Percentiles rank a stretch among this genome's conserved stretches.
Conservation (phyloP, 2,888 invertebrate species). For the Aromia moschata region DNA sequence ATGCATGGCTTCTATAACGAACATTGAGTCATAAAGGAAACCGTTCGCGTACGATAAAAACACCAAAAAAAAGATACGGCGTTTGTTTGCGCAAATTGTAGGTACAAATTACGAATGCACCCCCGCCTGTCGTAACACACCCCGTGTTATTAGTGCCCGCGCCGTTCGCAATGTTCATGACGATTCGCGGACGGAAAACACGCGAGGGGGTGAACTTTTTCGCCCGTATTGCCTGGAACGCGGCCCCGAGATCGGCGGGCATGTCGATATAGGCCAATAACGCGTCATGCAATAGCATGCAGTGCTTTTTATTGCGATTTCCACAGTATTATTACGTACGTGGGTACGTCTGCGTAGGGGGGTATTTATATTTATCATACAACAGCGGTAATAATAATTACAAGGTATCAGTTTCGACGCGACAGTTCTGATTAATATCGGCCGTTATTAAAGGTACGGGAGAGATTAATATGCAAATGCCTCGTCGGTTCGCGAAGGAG, state of each 20-base stretch:
- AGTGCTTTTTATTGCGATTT: conserved; percentile 9
- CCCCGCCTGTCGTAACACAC: conserved; percentile 13
- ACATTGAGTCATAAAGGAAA: conserved; percentile 25
- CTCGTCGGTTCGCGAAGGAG: neutral
- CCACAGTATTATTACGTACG: conserved; percentile 14
- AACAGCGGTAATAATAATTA: conserved; percentile 12
- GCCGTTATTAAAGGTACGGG: neutral
- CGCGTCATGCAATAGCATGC: conserved; percentile 18
- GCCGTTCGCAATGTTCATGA: conserved; percentile 32
- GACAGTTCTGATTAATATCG: conserved; percentile 2
- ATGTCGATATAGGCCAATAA: conserved; percentile 23
- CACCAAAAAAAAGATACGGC: conserved; percentile 13
- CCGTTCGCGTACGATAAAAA: conserved; percentile 11
- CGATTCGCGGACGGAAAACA: conserved; percentile 35
- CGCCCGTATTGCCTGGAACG: conserved; percentile 12
- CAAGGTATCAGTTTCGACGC: conserved; percentile 1
- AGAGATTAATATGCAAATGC: neutral
- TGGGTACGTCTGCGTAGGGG: neutral
- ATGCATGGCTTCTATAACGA: conserved; percentile 1
- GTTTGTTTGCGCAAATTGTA: conserved; percentile 12
- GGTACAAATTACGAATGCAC: conserved; percentile 24
- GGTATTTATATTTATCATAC: conserved; percentile 14
- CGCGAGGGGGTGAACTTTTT: conserved; percentile 27
- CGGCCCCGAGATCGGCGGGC: conserved; percentile 1
- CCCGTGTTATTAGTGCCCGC: conserved; percentile 20